Percentiles rank a stretch among this genome's conserved stretches.
These are phyloP conservation scores for Atherinosoma microstoma DNA, from an alignment of 2,797 vertebrate species.

Conservation along the genomic window DNA sequence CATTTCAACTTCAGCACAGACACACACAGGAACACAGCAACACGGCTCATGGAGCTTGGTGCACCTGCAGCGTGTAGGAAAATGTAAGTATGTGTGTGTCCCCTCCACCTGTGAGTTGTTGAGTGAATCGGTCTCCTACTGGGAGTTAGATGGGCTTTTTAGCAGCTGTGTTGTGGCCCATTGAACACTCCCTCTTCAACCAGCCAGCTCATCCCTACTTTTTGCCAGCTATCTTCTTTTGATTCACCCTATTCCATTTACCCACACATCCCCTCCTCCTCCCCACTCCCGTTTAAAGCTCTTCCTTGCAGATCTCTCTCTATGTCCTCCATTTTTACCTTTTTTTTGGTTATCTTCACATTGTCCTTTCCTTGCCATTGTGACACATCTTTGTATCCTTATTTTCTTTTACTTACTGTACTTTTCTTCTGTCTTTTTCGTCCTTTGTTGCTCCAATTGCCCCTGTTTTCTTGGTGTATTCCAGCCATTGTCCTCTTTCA, in stretches of 20 bases:
- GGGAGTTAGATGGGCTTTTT: constrained; percentile 66
- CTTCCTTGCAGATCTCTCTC: constrained; percentile 9
- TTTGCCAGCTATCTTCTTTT: constrained; percentile 50
- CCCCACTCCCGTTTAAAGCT: background rate
- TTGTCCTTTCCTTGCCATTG: background rate
- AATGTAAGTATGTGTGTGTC: constrained; percentile 19
- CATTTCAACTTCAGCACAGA: constrained; percentile 27
- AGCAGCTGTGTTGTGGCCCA: constrained; percentile 55
- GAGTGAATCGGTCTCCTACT: constrained; percentile 63
- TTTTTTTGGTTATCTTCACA: constrained; percentile 9
- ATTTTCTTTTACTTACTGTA: constrained; percentile 1
- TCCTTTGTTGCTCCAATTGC: background rate
- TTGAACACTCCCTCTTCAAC: constrained; percentile 51
- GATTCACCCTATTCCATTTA: constrained; percentile 26
- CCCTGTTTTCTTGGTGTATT: background rate
- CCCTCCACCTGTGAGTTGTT: constrained; percentile 55
- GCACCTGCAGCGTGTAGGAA: constrained; percentile 15
- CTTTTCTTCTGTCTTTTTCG: constrained; percentile 1
- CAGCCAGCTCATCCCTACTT: constrained; percentile 43
- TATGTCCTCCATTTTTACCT: constrained; percentile 8
- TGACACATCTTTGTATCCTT: constrained; percentile 5
- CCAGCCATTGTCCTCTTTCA: background rate
- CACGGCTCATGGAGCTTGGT: constrained; percentile 22
- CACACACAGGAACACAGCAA: constrained; percentile 4
- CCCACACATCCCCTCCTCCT: constrained; percentile 6